Evolutionary conservation across 2,888 invertebrate genomes (phyloP).

Genomic region (Capitulum mitella): DNA sequence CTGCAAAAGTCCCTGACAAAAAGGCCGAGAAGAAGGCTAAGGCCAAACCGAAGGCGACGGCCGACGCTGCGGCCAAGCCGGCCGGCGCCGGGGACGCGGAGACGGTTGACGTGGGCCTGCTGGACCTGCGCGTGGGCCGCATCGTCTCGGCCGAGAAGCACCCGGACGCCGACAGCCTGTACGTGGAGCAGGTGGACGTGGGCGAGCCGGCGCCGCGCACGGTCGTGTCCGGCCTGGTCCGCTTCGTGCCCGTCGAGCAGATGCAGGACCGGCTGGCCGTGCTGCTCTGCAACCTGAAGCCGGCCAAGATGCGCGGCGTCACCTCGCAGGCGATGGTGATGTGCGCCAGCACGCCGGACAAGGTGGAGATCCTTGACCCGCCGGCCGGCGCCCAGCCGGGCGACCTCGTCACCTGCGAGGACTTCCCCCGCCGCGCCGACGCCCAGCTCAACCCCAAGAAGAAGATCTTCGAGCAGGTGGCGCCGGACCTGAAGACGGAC

Average conservation of each 20-base stretch:
- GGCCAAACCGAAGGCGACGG: not conserved
- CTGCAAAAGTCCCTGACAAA: not conserved
- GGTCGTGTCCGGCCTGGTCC: constrained; percentile 75
- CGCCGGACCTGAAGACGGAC: constrained; percentile 38
- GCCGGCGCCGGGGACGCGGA: not conserved
- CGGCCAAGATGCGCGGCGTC: constrained; percentile 82
- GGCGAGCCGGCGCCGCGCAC: constrained; percentile 49
- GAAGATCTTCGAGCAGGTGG: constrained; percentile 68
- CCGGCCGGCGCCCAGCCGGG: constrained; percentile 62
- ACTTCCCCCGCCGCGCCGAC: constrained; percentile 65
- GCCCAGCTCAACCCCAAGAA: constrained; percentile 78
- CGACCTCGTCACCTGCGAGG: constrained; percentile 58
- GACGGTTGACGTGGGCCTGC: constrained; percentile 9
- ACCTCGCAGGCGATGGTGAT: constrained; percentile 93
- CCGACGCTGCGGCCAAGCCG: not conserved
- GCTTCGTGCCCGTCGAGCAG: constrained; percentile 75
- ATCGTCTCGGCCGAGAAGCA: constrained; percentile 50
- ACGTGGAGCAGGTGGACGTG: constrained; percentile 54
- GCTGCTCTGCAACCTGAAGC: constrained; percentile 85
- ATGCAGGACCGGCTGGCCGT: constrained; percentile 74
- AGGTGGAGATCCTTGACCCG: constrained; percentile 71
- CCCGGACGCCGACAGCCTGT: constrained; percentile 55
- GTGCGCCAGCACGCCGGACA: constrained; percentile 58
- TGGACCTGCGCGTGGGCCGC: constrained; percentile 46
- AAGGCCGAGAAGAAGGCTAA: not conserved